Base-by-base conservation (phyloP, 2,888 invertebrate species). In the Netelia virgata region DNA sequence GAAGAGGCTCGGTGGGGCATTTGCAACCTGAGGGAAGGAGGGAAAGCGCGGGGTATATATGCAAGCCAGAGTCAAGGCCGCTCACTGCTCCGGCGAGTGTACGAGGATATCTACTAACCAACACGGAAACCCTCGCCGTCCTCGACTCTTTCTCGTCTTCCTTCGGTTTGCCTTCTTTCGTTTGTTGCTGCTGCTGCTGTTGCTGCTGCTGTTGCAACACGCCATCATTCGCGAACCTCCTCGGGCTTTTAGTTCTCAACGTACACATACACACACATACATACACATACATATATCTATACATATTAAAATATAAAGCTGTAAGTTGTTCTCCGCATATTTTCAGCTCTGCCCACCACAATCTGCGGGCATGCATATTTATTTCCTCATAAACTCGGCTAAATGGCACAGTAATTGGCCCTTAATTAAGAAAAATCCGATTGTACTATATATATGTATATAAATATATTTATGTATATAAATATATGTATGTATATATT, bases 41-140 rank as follows among this genome's bases (percentile, higher is more conserved):
- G 76, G 86, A 81, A 85, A 74, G 85, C 78, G 82, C 63, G 74
- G 84, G 83, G 75, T 64, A 76, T 72, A 68, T 78, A 84, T 86
- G 85, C 86, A 86, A 88, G 88, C 94, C 93, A 93, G 95, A 96
- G 96, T 96, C 96, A 96, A 96, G 96, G 96, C 95, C 96, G 96
- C 96, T 95, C 96, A 95, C 95, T 96, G 96, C 96, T 96, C 96
- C 95, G 95, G 94, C 92, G 91, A 87, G 86, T 72, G 83, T 79
- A 79, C 90, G 91, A 91, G 76, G 88, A 91, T 90, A 90, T 90
- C 91, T 91, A 90, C 91, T 90, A 91, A 91, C 91, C 91, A 91
- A 90, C 91, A 86, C 90, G 91, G 90, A 92, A 92, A 92, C 91
- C 91, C 91, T 85, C 84, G 83, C 86, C 83, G 23, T 83, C 81